Evolutionary conservation across 2,888 invertebrate species (phyloP), one percentile per base, ranked within the genome.

Genomic region (Agrenia bidenticulata): DNA sequence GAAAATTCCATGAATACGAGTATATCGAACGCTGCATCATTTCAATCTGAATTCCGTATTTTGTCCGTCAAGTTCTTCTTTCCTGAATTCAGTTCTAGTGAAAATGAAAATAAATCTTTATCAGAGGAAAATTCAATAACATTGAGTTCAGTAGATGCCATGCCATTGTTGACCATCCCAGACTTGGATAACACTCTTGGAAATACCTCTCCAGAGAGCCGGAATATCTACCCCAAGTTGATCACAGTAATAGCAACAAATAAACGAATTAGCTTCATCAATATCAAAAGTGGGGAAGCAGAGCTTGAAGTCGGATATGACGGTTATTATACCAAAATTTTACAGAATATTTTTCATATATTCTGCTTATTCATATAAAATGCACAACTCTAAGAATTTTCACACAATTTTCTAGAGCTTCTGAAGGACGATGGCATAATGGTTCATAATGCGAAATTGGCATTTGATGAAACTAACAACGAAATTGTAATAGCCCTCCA

Each of bases 401-500:
- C n/a, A n/a, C n/a, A n/a, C n/a, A n/a, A n/a, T 4, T 61, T 54
- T 17, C 9, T 19, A 67, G 70, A 56, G 4, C 41, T 70, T 5
- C 19, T 70, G 2, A 65, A 67, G 32, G 67, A 67, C 26, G 65
- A 70, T 9, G 62, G 27, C 26, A 66, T 70, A 26, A 57, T 70
- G 1, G 63, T 70, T 23, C 63, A 66, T 26, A 63, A 61, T 19
- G 67, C 66, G 1, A 63, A 67, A 58, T 41, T 70, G 50, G 56
- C 62, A 19, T 45, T 61, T 7, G 60, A 67, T 53, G 19, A 57
- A 4, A 39, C 37, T 13, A 24, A 32, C 1, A 39, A 26, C 1
- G 68, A 69, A 51, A 62, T 73, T n/a, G 58, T 67, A n/a, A n/a
- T 69, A 5, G 68, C 70, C 17, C 63, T 70, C 45, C 70, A 72